Evolutionary conservation across 2,797 vertebrate genomes (phyloP).

Genomic region (Melanotaenia trifasciata): DNA sequence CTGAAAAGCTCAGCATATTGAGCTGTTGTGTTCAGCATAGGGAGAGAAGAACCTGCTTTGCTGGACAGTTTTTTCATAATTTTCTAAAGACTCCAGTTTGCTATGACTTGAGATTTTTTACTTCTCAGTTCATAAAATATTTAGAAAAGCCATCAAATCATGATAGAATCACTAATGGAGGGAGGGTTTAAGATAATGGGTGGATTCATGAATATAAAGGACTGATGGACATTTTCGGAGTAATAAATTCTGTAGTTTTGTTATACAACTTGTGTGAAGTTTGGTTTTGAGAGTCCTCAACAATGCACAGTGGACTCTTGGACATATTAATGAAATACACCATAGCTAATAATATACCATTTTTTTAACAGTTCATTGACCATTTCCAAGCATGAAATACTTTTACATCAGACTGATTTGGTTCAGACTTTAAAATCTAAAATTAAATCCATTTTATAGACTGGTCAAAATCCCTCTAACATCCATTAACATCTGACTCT

Average conservation of each 20-base stretch:
- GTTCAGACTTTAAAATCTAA: background rate
- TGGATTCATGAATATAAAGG: background rate
- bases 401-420: background rate
- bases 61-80: slow-evolving; percentile 20
- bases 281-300: background rate
- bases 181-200: background rate
- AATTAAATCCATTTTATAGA: background rate
- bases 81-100: slow-evolving; percentile 7
- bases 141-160: slow-evolving; percentile 4
- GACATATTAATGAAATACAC: background rate
- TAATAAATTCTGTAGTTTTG: no score
- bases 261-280: background rate
- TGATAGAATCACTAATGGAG: background rate
- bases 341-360: background rate
- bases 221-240: background rate
- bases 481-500: background rate
- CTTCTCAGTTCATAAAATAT: background rate
- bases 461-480: background rate
- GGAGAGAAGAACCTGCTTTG: slow-evolving; percentile 23
- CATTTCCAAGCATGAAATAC: background rate
- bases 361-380: background rate
- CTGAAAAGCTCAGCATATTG: slow-evolving; percentile 31
- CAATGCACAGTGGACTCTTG: background rate
- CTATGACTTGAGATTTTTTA: background rate
- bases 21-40: slow-evolving; percentile 21